Base-by-base conservation (phyloP, 1,140 invertebrate species). In the Drosophila pseudoananassae region DNA sequence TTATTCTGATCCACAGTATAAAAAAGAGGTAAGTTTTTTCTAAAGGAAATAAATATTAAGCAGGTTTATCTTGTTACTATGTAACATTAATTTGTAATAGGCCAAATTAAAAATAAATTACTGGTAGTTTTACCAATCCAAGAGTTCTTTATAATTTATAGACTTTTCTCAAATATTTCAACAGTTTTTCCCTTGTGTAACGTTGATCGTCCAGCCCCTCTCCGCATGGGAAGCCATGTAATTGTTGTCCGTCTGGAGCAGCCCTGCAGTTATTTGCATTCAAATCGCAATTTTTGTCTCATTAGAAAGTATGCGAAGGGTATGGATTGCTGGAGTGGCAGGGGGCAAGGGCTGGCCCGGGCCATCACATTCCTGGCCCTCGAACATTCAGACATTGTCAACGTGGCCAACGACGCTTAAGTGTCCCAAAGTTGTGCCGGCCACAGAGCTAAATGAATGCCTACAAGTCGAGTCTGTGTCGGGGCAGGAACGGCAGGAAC, bases 201-300 rank as follows among this genome's bases (percentile, higher is more conserved):
- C 20, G 20, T 12, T 57, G 20, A 40, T 40, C 31, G n/a, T 17
- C 10, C 20, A 36, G 8, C 14, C 12, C 33, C 20, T 47, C 54
- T 58, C 59, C 59, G 53, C 70, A 83, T 52, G 55, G 55, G 56
- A 60, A 60, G 65, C 80, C 43, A 77, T 85, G 82, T 87, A 87
- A 87, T 87, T 87, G 82, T 88, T 87, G 82, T 71, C 74, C 78
- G 72, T 66, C 78, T 87, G 81, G 54, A 87, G 82, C 61, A 63
- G 83, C 82, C 82, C 82, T 87, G 82, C 82, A 87, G 82, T 87
- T 87, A 87, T 87, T 87, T 87, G 82, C 82, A 87, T 87, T 87
- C 82, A 87, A 87, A 87, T 87, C 82, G 82, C 83, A 87, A 88
- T 88, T 87, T 87, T 87, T 82, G 81, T 80, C 81, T 84, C 81